Evolutionary conservation across 2,113 vertebrate genomes (phyloP), one percentile per base, ranked within the genome.

Genomic region (Nasalis larvatus): DNA sequence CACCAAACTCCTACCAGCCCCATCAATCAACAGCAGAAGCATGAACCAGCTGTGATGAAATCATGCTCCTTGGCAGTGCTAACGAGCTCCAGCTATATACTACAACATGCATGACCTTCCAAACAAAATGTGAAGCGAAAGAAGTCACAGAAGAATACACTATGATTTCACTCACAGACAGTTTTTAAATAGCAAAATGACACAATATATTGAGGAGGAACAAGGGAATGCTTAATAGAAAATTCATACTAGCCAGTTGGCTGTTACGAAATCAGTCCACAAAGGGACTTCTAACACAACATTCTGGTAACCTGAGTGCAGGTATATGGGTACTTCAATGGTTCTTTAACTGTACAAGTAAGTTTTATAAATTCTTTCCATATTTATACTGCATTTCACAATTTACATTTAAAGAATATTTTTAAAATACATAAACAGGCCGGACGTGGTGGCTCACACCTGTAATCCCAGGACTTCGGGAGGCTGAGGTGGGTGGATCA

Each of bases 31-130:
- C 0, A 21, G 45, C 0, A 35, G 95, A 23, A 45, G 32, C 40
- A 25, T 0, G 4, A 45, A 71, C 1, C 7, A 56, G 9, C 11
- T 0, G 25, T 35, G 78, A 47, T 16, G 56, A 42, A 5, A 35
- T 18, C 68, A 54, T 0, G 16, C 5, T 0, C 30, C 58, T 52
- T 40, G 2, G 84, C 37, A n/a, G 68, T 2, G 40, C 37, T 1
- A 12, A 20, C 0, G 12, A 23, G 83, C 20, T 17, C 54, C 17
- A 8, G 49, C 30, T 17, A 14, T 12, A 12, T 27, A 17, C 2
- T 68, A 20, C 85, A 18, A n/a, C 23, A 37, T 0, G 10, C 0
- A 0, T 2, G 4, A 47, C 16, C 21, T 83, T 86, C 93, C 74
- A 40, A 54, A 25, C 4, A 16, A 9, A 63, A 71, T 23, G 23